These are phyloP conservation scores for Mya arenaria DNA, from an alignment of 1,140 invertebrate species.

Conservation along the genomic window DNA sequence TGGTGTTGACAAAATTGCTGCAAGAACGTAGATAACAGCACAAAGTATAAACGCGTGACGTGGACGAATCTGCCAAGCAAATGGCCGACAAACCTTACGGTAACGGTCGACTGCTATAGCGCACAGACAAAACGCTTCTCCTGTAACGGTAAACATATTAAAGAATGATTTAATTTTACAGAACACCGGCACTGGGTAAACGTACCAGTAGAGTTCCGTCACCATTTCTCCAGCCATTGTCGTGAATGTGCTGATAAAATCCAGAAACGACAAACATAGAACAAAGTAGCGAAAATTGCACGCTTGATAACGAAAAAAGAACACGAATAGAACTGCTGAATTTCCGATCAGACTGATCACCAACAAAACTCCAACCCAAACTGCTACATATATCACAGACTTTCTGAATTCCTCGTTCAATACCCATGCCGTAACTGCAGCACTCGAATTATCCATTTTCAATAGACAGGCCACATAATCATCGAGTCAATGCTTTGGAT, in stretches of 20 bases:
- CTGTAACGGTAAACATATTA: slow-evolving; percentile 57
- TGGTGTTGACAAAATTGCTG: neutral
- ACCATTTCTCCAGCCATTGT: slow-evolving; percentile 64
- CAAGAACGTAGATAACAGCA: neutral
- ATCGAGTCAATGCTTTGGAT: no score
- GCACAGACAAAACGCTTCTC: slow-evolving; percentile 53
- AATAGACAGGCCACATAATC: no score
- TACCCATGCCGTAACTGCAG: no score
- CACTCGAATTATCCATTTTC: no score
- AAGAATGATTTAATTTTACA: slow-evolving; percentile 57
- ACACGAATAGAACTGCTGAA: slow-evolving; percentile 57
- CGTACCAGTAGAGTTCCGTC: slow-evolving; percentile 62
- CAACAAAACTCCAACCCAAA: slow-evolving; percentile 28
- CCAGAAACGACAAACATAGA: slow-evolving; percentile 55
- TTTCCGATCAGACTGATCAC: slow-evolving; percentile 58
- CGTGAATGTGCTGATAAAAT: slow-evolving; percentile 57
- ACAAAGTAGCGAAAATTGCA: slow-evolving; percentile 57
- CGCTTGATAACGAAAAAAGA: slow-evolving; percentile 25
- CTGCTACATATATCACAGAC: no score
- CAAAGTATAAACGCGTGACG: neutral
- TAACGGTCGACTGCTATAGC: slow-evolving; percentile 62
- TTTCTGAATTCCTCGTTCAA: no score
- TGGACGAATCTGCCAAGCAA: slow-evolving; percentile 49
- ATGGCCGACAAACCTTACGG: slow-evolving; percentile 58
- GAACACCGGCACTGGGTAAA: slow-evolving; percentile 39